Evolutionary conservation across 2,888 invertebrate species (phyloP).

Genomic region (Podabrus alpinus): DNA sequence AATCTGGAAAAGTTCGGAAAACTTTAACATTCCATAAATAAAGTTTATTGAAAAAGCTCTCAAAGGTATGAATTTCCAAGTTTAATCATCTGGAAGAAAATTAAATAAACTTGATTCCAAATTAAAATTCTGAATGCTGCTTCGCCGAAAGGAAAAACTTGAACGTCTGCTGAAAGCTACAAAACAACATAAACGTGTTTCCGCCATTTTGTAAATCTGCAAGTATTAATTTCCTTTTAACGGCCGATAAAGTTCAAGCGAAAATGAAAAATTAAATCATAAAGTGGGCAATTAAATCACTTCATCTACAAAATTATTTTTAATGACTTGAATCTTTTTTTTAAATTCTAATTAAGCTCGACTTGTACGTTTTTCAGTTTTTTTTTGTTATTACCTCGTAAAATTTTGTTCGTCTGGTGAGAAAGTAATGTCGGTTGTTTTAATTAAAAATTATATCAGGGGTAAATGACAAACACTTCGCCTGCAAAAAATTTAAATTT

Average conservation of each 20-base stretch:
- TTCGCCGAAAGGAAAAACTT: not conserved
- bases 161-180: not conserved
- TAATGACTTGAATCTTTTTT: not conserved
- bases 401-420: not conserved
- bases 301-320: not conserved
- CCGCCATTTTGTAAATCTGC: not conserved
- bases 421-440: not conserved
- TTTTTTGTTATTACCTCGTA: not conserved
- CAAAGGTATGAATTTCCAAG: not conserved
- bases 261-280: not conserved
- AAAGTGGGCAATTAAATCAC: not conserved
- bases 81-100: not conserved
- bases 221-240: not conserved
- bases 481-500: not conserved
- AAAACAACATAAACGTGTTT: not conserved
- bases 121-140: not conserved
- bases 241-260: not conserved
- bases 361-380: not conserved
- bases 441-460: not conserved
- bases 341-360: not conserved
- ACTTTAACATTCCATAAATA: no score
- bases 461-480: not conserved
- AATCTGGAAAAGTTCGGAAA: no score
- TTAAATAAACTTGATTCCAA: not conserved
- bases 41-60: not conserved